These are phyloP conservation scores for Neuroscelio doddi DNA, from an alignment of 2,888 invertebrate species.

Conservation along the genomic window DNA sequence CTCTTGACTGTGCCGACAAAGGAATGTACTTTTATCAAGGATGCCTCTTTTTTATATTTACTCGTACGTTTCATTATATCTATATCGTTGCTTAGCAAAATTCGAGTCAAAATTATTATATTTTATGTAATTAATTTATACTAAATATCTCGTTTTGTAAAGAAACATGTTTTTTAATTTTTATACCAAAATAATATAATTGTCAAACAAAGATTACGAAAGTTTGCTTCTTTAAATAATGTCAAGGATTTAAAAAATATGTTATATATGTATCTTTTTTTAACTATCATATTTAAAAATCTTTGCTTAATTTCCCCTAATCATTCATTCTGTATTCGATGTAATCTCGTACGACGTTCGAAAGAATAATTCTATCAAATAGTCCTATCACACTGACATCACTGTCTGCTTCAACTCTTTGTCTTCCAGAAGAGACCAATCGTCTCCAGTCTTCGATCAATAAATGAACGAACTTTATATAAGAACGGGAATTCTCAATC, in stretches of 20 bases:
- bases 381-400: slow-evolving; percentile 1
- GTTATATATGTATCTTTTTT: too few species aligned
- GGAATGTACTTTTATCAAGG: slow-evolving; percentile 24
- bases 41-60: background rate
- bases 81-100: background rate
- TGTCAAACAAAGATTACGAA: too few species aligned
- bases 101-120: too few species aligned
- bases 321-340: background rate
- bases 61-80: background rate
- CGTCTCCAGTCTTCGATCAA: too few species aligned
- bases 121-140: too few species aligned
- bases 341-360: background rate
- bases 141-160: too few species aligned
- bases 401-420: background rate
- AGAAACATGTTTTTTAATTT: background rate
- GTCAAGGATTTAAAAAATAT: too few species aligned
- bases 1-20: slow-evolving; percentile 4
- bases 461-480: too few species aligned
- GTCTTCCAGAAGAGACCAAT: background rate
- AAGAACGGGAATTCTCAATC: too few species aligned
- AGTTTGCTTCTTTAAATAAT: too few species aligned
- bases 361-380: too few species aligned
- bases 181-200: background rate
- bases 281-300: background rate
- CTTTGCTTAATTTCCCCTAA: background rate